These are phyloP conservation scores for Drosophila pseudotalamancana DNA, from an alignment of 2,888 invertebrate genomes.

Conservation along the genomic window DNA sequence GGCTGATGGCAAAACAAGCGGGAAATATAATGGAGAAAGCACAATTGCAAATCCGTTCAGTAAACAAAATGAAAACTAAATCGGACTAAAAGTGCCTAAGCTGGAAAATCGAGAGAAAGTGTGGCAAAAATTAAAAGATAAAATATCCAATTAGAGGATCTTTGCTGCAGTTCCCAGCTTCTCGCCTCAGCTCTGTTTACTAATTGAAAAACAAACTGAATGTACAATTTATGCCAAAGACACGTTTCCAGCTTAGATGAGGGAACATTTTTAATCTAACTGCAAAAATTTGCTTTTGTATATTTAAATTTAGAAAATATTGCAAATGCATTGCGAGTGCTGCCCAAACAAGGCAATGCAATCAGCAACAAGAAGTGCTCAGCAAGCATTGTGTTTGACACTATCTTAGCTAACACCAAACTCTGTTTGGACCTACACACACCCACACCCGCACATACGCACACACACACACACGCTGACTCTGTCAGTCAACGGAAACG, in stretches of 20 bases:
- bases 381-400: constrained; percentile 78
- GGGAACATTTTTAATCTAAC: constrained; percentile 10
- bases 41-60: constrained; percentile 34
- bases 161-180: constrained; percentile 13
- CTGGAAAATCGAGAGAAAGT: constrained; percentile 12
- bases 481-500: constrained; percentile 48
- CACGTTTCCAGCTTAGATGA: constrained; percentile 52
- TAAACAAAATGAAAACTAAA: constrained; percentile 55
- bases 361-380: constrained; percentile 70
- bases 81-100: constrained; percentile 7
- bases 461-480: background rate
- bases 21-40: constrained; percentile 20
- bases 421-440: background rate
- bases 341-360: constrained; percentile 69
- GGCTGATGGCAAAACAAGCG: constrained; percentile 45
- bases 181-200: no score
- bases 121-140: constrained; percentile 70
- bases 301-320: constrained; percentile 52
- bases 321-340: constrained; percentile 42
- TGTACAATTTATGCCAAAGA: constrained; percentile 61
- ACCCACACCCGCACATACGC: background rate
- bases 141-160: constrained; percentile 72
- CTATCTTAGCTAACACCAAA: constrained; percentile 29
- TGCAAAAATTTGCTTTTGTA: constrained; percentile 20
- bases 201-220: constrained; percentile 73